phyloP scores from a whole-genome alignment of 2,888 invertebrate genomes.

The Flabesymbios commensalis region DNA sequence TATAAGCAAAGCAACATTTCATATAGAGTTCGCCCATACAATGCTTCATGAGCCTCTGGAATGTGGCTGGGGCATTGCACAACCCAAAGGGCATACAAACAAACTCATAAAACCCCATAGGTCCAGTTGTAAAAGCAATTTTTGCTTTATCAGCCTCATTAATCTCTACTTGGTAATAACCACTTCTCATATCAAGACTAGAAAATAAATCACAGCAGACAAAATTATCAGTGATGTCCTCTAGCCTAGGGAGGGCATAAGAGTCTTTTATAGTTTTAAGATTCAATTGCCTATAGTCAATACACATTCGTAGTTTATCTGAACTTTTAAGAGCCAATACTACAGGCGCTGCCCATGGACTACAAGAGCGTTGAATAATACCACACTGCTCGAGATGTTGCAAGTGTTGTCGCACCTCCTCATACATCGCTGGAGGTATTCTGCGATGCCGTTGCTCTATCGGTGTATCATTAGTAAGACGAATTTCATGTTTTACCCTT shows the following conservation, averaged over 20 bases:
- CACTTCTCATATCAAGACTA: neutral
- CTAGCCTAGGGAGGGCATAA: neutral
- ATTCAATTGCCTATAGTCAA: neutral
- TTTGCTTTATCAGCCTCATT: neutral
- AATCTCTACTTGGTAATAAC: neutral
- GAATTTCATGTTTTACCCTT: neutral
- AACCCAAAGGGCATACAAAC: neutral
- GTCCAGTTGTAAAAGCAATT: neutral
- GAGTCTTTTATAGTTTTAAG: neutral
- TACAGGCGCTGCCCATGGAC: neutral
- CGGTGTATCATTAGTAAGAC: neutral
- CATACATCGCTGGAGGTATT: neutral
- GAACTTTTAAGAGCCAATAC: neutral
- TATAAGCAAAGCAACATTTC: no score
- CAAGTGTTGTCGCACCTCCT: neutral
- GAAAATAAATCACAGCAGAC: neutral
- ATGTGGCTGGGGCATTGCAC: neutral
- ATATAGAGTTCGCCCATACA: constrained; percentile 1
- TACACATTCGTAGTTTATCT: neutral
- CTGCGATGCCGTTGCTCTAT: neutral
- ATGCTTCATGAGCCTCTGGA: neutral
- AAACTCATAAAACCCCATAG: neutral
- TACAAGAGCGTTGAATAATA: neutral
- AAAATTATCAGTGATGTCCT: neutral
- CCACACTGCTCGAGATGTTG: neutral